Conservation (phyloP, 1,140 invertebrate genomes). For the Bombus impatiens region DNA sequence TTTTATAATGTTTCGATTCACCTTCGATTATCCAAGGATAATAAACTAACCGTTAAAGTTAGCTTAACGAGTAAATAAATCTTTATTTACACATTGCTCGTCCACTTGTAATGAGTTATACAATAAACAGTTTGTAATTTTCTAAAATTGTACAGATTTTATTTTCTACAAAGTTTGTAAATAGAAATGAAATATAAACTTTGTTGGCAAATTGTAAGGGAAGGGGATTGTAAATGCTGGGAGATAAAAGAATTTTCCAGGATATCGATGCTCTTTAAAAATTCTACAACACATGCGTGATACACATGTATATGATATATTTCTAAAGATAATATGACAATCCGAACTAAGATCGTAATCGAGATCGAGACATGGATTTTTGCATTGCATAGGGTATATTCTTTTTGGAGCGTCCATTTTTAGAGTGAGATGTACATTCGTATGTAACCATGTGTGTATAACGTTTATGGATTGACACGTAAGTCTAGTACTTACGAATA, state of each 20-base stretch:
- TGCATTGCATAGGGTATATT: background rate
- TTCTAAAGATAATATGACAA: conserved; percentile 16
- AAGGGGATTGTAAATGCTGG: conserved; percentile 7
- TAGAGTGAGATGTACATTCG: background rate
- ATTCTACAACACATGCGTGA: background rate
- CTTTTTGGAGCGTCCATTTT: background rate
- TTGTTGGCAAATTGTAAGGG: conserved; percentile 25
- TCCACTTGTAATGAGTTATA: conserved; percentile 79
- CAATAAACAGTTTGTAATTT: conserved; percentile 80
- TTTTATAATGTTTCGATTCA: background rate
- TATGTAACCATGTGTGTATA: background rate
- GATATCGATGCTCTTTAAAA: conserved; percentile 2
- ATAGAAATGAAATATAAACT: conserved; percentile 60
- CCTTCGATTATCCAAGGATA: background rate
- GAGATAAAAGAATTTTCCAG: background rate
- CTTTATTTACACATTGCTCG: conserved; percentile 81
- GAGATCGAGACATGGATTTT: background rate
- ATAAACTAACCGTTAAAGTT: conserved; percentile 47
- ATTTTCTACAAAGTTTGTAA: conserved; percentile 75
- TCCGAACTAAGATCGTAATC: conserved; percentile 12
- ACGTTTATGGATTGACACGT: background rate
- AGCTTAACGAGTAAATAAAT: conserved; percentile 82
- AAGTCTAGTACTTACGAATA: background rate
- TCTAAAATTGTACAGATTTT: conserved; percentile 81
- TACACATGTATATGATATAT: conserved; percentile 19